Evolutionary conservation across 2,797 vertebrate genomes (phyloP), one percentile per base, ranked within the genome.

Genomic region (Bryconaethiops microstoma): DNA sequence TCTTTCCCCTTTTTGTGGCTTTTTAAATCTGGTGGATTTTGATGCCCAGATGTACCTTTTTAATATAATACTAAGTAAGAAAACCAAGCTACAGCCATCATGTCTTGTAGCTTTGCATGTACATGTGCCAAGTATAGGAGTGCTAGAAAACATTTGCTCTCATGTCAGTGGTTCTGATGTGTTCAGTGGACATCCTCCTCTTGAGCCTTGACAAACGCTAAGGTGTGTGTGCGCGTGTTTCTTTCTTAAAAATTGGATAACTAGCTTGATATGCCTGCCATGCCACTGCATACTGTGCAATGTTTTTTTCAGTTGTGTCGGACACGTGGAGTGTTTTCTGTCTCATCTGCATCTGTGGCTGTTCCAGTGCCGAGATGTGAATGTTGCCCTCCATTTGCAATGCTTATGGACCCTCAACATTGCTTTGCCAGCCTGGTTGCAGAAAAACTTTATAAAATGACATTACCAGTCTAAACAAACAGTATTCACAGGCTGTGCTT

Each of bases 101-200:
- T 70, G 54, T 87, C 90, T 89, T 84, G 90, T 92, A 89, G 96
- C 96, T 97, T 97, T 97, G 97, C 97, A 99, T 99, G 97, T 94
- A 42, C 92, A 93, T 95, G 96, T 99, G 97, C 97, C 96, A 97
- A 96, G 82, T 83, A 68, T 87, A 88, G 86, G 80, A 83, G 88
- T 35, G 89, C 90, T 90, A 85, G 79, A 79, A 87, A 87, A 85
- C 82, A 87, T 88, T 88, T 88, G 91, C 90, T 90, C 90, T 86
- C 71, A 84, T 89, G 87, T 91, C 86, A 83, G 88, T 77, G 72
- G 70, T 83, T 85, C 82, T 71, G 82, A 85, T 84, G 78, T 80
- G 79, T 82, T 80, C 70, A 82, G 89, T 89, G 80, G 80, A 87
- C 80, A 74, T 77, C 72, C 54, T 85, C 40, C 40, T 82, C 73